Base-by-base conservation (phyloP, 1,140 invertebrate genomes). In the Papilio dardanus region DNA sequence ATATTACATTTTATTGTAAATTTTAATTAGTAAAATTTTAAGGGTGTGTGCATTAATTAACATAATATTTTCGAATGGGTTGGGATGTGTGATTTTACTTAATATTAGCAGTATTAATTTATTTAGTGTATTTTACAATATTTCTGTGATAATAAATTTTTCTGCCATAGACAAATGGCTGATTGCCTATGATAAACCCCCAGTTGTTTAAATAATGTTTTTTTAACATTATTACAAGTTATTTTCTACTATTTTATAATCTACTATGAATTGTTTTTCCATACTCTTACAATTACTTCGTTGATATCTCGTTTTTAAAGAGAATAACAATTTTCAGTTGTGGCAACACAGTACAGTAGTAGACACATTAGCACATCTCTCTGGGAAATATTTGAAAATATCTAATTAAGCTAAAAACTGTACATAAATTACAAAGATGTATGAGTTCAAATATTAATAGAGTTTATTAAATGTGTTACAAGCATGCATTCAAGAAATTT, bases 401-500 rank as follows among this genome's bases (percentile, higher is more conserved):
- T 62, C n/a, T 62, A 2, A 16, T n/a, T 58, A 12, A 62, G 10
- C 24, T 62, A 4, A 12, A 54, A 54, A 62, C 24, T 62, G 54
- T 62, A 62, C 3, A 62, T 62, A 62, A 6, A 30, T 30, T 62
- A 6, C 2, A 28, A 62, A 62, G 54, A 62, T 62, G 2, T 62
- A 12, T 62, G 21, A 62, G 54, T 62, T 62, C 21, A 30, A 62
- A 62, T 62, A 28, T 62, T 62, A 62, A 10, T 62, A 62, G 21
- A 54, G 54, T 62, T 62, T 28, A 62, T 62, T 62, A 21, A 62
- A 62, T 62, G 24, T 62, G 3, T 62, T 62, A 28, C 10, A 62
- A 14, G 42, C 54, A 28, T 62, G 54, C 54, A 62, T 21, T 54
- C 46, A 58, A 73, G 68, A 77, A 76, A 80, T 74, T 80, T 86